Percentiles rank a stretch among this genome's conserved stretches.
Conservation (phyloP, 2,113 vertebrate genomes). For the Machaerirhynchus nigripectus region DNA sequence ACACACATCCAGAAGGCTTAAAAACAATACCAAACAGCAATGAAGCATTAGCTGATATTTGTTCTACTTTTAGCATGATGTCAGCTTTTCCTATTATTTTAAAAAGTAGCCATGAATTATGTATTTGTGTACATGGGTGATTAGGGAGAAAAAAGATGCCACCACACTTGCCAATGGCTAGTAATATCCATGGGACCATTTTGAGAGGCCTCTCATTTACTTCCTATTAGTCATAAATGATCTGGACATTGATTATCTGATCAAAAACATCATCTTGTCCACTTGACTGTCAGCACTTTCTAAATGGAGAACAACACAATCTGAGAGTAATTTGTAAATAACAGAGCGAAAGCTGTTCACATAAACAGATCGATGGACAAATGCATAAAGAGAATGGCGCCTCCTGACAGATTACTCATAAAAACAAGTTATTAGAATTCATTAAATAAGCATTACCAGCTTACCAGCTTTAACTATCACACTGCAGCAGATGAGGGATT, state of each 20-base stretch:
- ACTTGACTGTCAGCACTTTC: not conserved
- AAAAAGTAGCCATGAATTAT: fast-evolving
- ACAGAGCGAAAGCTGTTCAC: not conserved
- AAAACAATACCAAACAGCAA: not conserved
- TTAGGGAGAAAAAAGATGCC: not conserved
- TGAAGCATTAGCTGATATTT: not conserved
- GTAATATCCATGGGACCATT: not conserved
- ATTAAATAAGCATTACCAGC: slow-evolving; percentile 2
- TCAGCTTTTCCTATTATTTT: not conserved
- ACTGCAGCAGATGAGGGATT: not conserved
- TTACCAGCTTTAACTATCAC: slow-evolving; percentile 8
- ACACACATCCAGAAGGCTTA: not conserved
- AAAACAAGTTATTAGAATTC: not conserved
- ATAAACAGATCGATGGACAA: not conserved
- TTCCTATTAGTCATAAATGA: not conserved
- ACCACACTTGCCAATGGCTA: not conserved
- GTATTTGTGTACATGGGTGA: not conserved
- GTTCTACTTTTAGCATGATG: not conserved
- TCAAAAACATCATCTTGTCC: not conserved
- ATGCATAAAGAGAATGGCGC: not conserved
- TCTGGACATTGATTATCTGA: not conserved
- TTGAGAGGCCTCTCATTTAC: not conserved
- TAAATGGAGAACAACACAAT: not conserved
- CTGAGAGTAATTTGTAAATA: slow-evolving; percentile 13
- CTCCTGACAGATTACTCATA: slow-evolving; percentile 4